Evolutionary conservation across 2,888 invertebrate genomes (phyloP), one percentile per base, ranked within the genome.

Genomic region (Lamproptera curius): DNA sequence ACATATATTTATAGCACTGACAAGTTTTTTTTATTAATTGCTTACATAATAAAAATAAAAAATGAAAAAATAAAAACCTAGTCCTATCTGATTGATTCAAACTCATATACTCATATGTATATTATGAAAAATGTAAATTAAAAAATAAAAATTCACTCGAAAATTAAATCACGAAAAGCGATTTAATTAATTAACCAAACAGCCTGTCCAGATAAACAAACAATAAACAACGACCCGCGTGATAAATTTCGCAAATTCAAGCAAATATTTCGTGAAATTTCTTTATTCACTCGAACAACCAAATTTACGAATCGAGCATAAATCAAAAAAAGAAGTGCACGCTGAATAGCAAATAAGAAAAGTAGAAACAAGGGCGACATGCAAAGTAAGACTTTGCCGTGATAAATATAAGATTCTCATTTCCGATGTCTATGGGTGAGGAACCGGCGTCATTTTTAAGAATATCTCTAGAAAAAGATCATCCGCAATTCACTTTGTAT

Each of bases 281-380:
- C 39, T 34, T 46, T 35, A 23, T 46, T 41, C 41, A 31, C 35
- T 41, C 28, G 35, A 36, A 17, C 41, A 46, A 41, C 26, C 41
- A 37, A 41, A 41, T 41, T 17, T 20, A 36, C 41, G 41, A 36
- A 46, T 39, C 23, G 34, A 46, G 28, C 28, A 46, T 46, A 46
- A 46, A 46, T 46, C 41, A 46, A 46, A n/a, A n/a, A n/a, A 46
- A 36, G 28, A 35, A 17, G 13, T 41, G 31, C 37, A 42, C 42
- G 34, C 16, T 33, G 36, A 43, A 33, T 23, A 43, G 34, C 34
- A 16, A 40, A 14, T 16, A 16, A 10, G 5, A 15, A 20, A 5
- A 33, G 16, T 15, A 15, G 16, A 39, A 28, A 14, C 11, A 13
- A 35, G 14, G 28, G 3, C 0, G n/a, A 16, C 14, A 15, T 35